A percentile compares a stretch with the other conserved stretches of the same genome.
Conservation (phyloP, 2,888 invertebrate genomes). For the Ethmia dodecea region DNA sequence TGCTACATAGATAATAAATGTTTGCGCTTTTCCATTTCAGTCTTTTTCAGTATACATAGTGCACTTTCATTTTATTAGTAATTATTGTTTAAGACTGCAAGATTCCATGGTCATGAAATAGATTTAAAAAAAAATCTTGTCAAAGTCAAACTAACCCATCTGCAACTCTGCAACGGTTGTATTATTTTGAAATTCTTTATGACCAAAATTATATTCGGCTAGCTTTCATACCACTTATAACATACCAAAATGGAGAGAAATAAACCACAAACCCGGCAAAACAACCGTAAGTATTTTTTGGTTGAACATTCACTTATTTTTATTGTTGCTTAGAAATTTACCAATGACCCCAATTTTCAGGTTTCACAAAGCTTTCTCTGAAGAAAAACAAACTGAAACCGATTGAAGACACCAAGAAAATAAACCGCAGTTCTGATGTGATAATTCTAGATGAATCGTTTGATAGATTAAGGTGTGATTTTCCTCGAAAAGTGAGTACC, state of each 20-base stretch:
- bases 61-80: too few species aligned
- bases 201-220: background rate
- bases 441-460: constrained; percentile 61
- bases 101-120: too few species aligned
- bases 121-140: background rate
- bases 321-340: background rate
- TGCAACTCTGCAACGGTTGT: too few species aligned
- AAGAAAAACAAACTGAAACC: constrained; percentile 51
- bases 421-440: constrained; percentile 46
- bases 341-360: constrained; percentile 37
- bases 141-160: background rate
- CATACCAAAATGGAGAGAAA: constrained; percentile 35
- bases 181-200: background rate
- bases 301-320: background rate
- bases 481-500: constrained; percentile 44
- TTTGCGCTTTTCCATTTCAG: too few species aligned
- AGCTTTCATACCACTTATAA: background rate
- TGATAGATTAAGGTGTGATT: constrained; percentile 43
- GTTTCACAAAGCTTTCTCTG: constrained; percentile 51
- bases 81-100: too few species aligned
- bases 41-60: too few species aligned
- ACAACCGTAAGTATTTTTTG: constrained; percentile 37
- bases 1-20: too few species aligned
- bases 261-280: constrained; percentile 30
- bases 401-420: constrained; percentile 31